Base-by-base conservation (phyloP, 2,888 invertebrate genomes). In the Aleiodes testaceus region DNA sequence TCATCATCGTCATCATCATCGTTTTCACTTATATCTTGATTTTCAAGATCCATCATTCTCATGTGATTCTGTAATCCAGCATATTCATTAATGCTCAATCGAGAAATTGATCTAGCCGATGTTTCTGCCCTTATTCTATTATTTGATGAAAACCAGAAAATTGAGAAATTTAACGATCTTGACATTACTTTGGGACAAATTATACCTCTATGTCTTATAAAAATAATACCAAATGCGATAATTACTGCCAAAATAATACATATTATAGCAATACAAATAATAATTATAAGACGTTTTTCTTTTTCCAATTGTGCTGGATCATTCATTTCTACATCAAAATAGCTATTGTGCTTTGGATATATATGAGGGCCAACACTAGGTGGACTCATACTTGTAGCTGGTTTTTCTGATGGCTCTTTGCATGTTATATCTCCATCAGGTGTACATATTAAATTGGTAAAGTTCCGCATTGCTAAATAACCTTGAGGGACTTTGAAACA, bases 401-500 rank as follows among this genome's bases (percentile, higher is more conserved):
- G 81, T 77, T 88, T 89, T 4, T 85, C 86, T 16, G 86, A 85
- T 52, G 89, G 90, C 11, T 89, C 89, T 79, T 92, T 91, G 79
- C 93, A 93, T 75, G 89, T 87, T 36, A 93, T 90, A 9, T 82
- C 79, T 11, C 88, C 87, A 6, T 88, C 88, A 22, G 86, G 80
- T 3, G 85, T 88, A 79, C 93, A 93, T 14, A 92, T 90, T 53
- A 89, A 87, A 50, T 89, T 88, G 0, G 91, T 89, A 81, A 92
- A 93, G 78, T 92, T 92, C 50, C 88, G 83, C 81, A 93, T 90
- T 68, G 89, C 84, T 82, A 93, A 90, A 72, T 91, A 91, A 53
- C 92, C 92, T 77, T 92, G 90, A 0, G 90, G 90, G 6, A 92
- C 88, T 73, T 92, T 91, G 80, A 92, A 92, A 81, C 94, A 94